Evolutionary conservation across 2,797 vertebrate genomes (phyloP), one percentile per base, ranked within the genome.

Genomic region (Meda fulgida): DNA sequence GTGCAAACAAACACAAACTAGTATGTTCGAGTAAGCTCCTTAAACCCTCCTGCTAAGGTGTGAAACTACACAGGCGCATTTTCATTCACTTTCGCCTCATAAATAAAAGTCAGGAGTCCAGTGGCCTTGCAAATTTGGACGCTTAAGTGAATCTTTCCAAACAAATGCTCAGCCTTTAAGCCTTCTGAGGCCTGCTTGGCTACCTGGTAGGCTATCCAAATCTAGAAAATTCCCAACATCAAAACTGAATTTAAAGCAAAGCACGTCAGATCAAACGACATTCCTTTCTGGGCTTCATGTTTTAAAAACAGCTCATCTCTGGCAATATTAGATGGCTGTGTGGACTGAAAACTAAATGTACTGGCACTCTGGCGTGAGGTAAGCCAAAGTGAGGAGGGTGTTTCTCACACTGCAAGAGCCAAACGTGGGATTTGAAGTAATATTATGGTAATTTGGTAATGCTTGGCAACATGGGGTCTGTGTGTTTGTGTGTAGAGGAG

Each of bases 381-480:
- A 38, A 38, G 46, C 16, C 21, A 55, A 55, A 60, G 16, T 7
- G 67, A 72, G 3, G n/a, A n/a, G 58, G 16, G 29, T 0, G 55
- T 75, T 83, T 83, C 58, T 72, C 51, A 60, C 85, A 86, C 80
- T 38, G 36, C 81, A 11, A 23, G 19, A 55, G 82, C 86, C 84
- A 86, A 66, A 77, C 34, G 40, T 55, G 55, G 48, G 34, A 36
- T 70, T 78, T 43, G 48, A 87, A 46, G 55, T 78, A 23, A 19
- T 48, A 66, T 88, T 87, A 71, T 40, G 66, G 46, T 73, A 43
- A 87, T 84, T 76, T 67, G 63, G 38, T 69, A 66, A 84, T 80
- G 58, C 40, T 80, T 71, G 48, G 38, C 16, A 34, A 76, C 55
- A 26, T 65, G 66, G 31, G 73, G 36, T 78, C 40, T 60, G 53